Conservation (phyloP, 2,797 vertebrate species). For the Dipus sagitta region DNA sequence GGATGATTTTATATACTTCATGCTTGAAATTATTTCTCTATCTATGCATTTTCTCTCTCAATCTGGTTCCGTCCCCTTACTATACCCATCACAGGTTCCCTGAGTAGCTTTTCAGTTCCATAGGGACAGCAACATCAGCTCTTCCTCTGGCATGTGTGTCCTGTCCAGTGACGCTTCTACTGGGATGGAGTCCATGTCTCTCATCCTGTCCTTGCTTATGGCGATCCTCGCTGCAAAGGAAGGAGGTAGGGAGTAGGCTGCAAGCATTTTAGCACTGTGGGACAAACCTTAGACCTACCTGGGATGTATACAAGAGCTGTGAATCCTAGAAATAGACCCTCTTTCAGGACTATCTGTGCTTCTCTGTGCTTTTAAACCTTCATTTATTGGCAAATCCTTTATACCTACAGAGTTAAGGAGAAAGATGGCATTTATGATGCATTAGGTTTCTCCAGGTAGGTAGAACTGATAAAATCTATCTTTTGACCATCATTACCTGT, state of each 20-base stretch:
- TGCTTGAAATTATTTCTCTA: rapidly evolving
- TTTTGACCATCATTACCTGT: neutral
- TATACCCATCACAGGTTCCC: neutral
- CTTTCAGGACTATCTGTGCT: neutral
- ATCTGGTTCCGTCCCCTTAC: neutral
- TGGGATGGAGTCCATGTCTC: neutral
- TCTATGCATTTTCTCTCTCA: neutral
- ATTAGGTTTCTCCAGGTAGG: neutral
- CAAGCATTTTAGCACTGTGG: neutral
- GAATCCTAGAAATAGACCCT: neutral
- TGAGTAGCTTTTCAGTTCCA: neutral
- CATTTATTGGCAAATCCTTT: neutral
- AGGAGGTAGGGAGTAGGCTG: neutral
- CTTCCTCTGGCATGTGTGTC: neutral
- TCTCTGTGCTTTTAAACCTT: neutral
- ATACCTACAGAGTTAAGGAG: neutral
- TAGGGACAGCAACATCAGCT: rapidly evolving
- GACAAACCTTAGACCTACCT: neutral
- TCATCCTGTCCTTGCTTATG: neutral
- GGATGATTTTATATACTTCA: neutral
- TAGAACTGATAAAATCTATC: neutral
- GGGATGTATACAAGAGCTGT: neutral
- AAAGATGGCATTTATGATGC: neutral
- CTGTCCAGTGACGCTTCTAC: neutral
- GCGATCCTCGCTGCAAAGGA: neutral